Conservation (phyloP, 2,888 invertebrate genomes). For the Hydropsyche betteni region DNA sequence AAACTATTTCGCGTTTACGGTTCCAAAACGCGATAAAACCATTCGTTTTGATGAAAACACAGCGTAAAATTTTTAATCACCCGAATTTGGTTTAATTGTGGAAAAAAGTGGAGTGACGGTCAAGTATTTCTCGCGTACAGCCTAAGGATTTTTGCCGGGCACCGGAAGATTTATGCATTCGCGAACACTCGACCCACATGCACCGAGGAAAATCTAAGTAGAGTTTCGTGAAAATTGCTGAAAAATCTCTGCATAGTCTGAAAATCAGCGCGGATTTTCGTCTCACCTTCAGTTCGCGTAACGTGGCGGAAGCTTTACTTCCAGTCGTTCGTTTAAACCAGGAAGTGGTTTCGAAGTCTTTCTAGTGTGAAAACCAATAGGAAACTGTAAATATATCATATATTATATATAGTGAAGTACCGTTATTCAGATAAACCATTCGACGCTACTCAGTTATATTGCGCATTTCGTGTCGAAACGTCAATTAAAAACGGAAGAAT, state of each 20-base stretch:
- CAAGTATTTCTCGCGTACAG: too few species aligned
- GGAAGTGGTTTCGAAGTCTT: conserved; percentile 6
- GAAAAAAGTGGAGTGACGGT: too few species aligned
- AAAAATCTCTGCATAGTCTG: conserved; percentile 16
- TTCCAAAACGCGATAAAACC: not conserved
- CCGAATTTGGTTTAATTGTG: too few species aligned
- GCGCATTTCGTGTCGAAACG: too few species aligned
- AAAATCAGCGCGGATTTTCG: conserved; percentile 29
- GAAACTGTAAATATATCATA: too few species aligned
- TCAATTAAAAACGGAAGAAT: too few species aligned
- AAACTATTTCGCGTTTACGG: not conserved
- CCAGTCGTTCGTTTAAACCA: conserved; percentile 9
- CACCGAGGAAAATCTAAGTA: conserved; percentile 36
- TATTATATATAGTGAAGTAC: too few species aligned
- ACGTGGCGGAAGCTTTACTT: conserved; percentile 20
- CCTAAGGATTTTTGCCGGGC: not conserved
- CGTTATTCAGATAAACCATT: too few species aligned
- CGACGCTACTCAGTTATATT: too few species aligned
- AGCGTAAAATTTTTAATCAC: too few species aligned
- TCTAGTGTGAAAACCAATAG: not conserved
- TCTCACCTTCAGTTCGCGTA: conserved; percentile 10
- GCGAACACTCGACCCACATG: conserved; percentile 44
- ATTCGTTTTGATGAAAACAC: not conserved
- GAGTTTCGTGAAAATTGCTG: conserved; percentile 37
- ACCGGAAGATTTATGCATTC: conserved; percentile 41